These are phyloP conservation scores for Latrodectus hesperus DNA, from an alignment of 2,888 invertebrate species.

Conservation along the genomic window DNA sequence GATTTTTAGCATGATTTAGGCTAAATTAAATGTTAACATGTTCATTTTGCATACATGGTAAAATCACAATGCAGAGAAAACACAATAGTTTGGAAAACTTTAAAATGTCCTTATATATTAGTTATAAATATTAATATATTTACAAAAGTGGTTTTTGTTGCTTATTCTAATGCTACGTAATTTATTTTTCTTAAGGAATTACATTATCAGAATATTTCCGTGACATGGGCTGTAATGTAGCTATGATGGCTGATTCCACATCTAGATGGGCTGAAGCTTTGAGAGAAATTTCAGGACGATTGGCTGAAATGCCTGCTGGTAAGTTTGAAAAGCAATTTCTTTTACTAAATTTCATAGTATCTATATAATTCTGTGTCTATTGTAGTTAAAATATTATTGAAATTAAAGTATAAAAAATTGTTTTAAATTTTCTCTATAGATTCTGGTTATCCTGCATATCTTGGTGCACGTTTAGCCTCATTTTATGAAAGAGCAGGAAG, in stretches of 20 bases:
- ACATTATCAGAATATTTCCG: conserved; percentile 99
- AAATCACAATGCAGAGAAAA: too few species aligned
- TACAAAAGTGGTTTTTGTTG: not conserved
- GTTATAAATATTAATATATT: too few species aligned
- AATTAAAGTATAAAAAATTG: not conserved
- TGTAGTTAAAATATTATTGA: not conserved
- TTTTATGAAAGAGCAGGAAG: conserved; percentile 99
- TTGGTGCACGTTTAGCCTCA: conserved; percentile 97
- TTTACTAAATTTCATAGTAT: too few species aligned
- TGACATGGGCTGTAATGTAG: conserved; percentile 99
- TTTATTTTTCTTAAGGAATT: conserved; percentile 81
- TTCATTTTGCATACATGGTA: too few species aligned
- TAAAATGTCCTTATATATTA: too few species aligned
- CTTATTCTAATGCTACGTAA: not conserved
- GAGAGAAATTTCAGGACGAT: conserved; percentile 98
- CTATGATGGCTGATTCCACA: conserved; percentile 99
- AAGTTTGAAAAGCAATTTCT: conserved; percentile 71
- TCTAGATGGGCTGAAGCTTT: conserved; percentile 99
- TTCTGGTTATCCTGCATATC: conserved; percentile 97
- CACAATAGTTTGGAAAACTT: too few species aligned
- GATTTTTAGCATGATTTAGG: too few species aligned
- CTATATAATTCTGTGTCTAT: too few species aligned
- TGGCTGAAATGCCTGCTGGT: conserved; percentile 99
- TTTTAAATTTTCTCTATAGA: conserved; percentile 72
- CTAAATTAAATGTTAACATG: too few species aligned